phyloP scores from a whole-genome alignment of 2,888 invertebrate species.

The Idaea aversata region DNA sequence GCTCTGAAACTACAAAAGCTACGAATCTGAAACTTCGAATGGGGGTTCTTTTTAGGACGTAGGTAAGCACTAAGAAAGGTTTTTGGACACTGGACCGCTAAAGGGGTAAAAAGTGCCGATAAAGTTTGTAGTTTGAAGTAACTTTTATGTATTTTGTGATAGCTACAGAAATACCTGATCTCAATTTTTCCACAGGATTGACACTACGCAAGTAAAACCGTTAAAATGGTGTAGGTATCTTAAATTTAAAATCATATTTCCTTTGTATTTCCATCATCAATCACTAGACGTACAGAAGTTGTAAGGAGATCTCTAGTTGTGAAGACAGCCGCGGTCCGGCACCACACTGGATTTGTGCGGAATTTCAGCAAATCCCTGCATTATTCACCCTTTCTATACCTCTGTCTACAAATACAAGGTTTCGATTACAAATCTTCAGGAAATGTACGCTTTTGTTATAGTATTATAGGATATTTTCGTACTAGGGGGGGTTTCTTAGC shows the following conservation, averaged over 20 bases:
- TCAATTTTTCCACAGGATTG: too few relatives aligned
- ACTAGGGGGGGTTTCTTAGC: background rate
- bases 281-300: slow-evolving; percentile 36
- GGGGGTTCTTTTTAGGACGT: too few relatives aligned
- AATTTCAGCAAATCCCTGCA: slow-evolving; percentile 53
- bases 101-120: too few relatives aligned
- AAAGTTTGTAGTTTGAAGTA: too few relatives aligned
- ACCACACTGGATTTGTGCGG: slow-evolving; percentile 59
- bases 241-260: slow-evolving; percentile 1
- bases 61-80: too few relatives aligned
- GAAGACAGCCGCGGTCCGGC: slow-evolving; percentile 48
- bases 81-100: too few relatives aligned
- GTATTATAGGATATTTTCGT: slow-evolving; percentile 12
- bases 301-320: slow-evolving; percentile 44
- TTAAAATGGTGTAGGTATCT: background rate
- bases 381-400: slow-evolving; percentile 68
- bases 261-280: slow-evolving; percentile 35
- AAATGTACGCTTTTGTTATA: slow-evolving; percentile 28
- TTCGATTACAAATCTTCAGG: slow-evolving; percentile 49
- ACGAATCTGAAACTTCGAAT: too few relatives aligned
- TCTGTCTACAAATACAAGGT: slow-evolving; percentile 36
- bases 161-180: too few relatives aligned
- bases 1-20: too few relatives aligned
- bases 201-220: background rate
- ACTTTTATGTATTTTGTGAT: too few relatives aligned